Evolutionary conservation across 1,140 invertebrate genomes (phyloP), one percentile per base, ranked within the genome.

Genomic region (Hirudo medicinalis): DNA sequence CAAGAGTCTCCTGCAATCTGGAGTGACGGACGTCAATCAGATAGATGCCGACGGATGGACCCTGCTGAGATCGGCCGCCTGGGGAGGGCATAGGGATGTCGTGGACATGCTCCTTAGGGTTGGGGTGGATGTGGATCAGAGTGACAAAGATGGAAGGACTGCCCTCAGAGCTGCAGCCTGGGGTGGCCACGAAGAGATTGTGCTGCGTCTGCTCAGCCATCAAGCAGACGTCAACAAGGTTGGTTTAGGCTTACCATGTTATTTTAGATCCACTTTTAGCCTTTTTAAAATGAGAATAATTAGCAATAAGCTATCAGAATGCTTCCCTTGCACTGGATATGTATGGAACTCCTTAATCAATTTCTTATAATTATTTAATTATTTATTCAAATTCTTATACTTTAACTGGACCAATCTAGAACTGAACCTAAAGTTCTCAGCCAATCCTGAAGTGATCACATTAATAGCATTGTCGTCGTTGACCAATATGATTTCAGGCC

Each of bases 11-110:
- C 80, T 92, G 15, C 85, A 88, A 66, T 87, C 88, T 5, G 89
- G 90, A 2, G 90, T 91, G 0, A 70, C 32, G 43, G 57, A 54
- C 19, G 72, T 72, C 20, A 55, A 73, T 53, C 67, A 73, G 36
- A 60, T 85, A 87, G 96, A 94, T 0, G 94, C 98, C 83, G 96
- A 99, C 84, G 96, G 99, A 92, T 95, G 99, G 83, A 98, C 95
- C 2, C 95, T 95, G 32, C 83, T 99, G 3, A 98, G 99, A 94
- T 96, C 99, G 83, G 95, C 96, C 27, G 96, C 93, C 49, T 99
- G 99, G 95, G 96, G 99, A 84, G 96, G 96, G 4, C 95, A 99
- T 82, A 78, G 83, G 13, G 83, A 85, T 71, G 83, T 85, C 19
- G 84, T 84, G 6, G 76, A 79, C 54, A 72, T 84, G 17, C 76